phyloP scores from a whole-genome alignment of 2,888 invertebrate genomes.

The Dioctria linearis region DNA sequence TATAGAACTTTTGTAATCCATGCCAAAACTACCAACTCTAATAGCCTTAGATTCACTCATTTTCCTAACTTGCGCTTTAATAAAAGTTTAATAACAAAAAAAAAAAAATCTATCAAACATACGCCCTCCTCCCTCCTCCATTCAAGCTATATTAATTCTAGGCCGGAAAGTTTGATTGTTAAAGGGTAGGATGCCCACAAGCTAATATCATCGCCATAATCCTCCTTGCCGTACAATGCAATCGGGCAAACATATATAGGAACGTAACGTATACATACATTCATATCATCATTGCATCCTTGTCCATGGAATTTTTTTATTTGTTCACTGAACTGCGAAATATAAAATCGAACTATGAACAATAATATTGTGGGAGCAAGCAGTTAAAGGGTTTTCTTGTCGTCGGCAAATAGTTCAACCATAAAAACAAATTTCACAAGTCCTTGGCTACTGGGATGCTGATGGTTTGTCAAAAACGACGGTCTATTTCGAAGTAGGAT shows the following conservation, averaged over 20 bases:
- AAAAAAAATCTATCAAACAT: conserved; percentile 19
- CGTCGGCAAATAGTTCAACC: conserved; percentile 8
- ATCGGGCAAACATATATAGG: not conserved
- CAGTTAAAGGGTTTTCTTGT: conserved; percentile 22
- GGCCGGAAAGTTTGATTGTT: conserved; percentile 35
- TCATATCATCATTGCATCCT: not conserved
- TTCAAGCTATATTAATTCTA: conserved; percentile 32
- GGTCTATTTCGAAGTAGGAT: no score
- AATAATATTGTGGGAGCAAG: conserved; percentile 8
- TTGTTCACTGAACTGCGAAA: conserved; percentile 33
- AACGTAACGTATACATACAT: no score
- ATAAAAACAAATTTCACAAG: conserved; percentile 26
- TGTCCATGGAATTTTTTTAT: not conserved
- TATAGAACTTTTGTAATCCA: not conserved
- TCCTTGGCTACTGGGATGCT: not conserved
- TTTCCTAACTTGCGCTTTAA: conserved; percentile 15
- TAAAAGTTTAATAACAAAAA: conserved; percentile 36
- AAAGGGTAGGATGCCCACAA: conserved; percentile 21
- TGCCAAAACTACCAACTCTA: not conserved
- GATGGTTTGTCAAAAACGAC: no score
- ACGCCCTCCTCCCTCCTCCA: not conserved
- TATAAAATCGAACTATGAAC: conserved; percentile 32
- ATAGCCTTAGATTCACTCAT: conserved; percentile 4
- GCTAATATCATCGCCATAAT: conserved; percentile 30
- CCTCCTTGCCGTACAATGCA: not conserved